These are phyloP conservation scores for Podarcis siculus DNA, from an alignment of 2,797 vertebrate genomes.

Conservation along the genomic window DNA sequence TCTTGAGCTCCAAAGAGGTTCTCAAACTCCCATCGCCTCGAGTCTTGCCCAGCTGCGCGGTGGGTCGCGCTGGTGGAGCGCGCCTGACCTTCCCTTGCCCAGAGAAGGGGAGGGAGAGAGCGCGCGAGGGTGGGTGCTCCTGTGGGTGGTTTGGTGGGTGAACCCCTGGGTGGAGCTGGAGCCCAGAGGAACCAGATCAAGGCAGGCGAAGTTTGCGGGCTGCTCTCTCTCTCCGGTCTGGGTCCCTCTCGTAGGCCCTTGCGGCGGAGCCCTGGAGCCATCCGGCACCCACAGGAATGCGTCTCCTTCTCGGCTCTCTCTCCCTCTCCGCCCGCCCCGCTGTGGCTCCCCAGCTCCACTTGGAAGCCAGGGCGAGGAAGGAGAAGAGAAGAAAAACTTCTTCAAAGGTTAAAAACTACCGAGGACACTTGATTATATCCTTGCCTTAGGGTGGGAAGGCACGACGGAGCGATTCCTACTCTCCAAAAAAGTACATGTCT, in stretches of 20 bases:
- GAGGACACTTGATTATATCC: neutral
- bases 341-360: constrained; percentile 77
- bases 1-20: neutral
- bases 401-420: neutral
- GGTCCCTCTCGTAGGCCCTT: constrained; percentile 70
- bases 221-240: constrained; percentile 43
- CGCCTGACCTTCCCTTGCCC: neutral
- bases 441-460: neutral
- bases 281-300: constrained; percentile 96
- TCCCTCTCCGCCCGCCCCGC: neutral
- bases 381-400: constrained; percentile 2
- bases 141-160: constrained; percentile 15
- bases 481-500: neutral
- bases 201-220: constrained; percentile 30
- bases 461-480: neutral
- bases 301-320: constrained; percentile 86
- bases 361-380: constrained; percentile 71
- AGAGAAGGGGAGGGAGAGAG: neutral
- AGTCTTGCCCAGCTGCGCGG: neutral
- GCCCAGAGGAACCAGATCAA: constrained; percentile 13
- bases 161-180: neutral
- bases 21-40: neutral
- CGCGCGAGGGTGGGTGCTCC: constrained; percentile 19
- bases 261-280: constrained; percentile 91
- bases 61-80: neutral